Percentiles rank a stretch among this genome's conserved stretches.
Evolutionary conservation across 2,797 vertebrate genomes (phyloP).

Genomic region (Heterohyrax brucei): DNA sequence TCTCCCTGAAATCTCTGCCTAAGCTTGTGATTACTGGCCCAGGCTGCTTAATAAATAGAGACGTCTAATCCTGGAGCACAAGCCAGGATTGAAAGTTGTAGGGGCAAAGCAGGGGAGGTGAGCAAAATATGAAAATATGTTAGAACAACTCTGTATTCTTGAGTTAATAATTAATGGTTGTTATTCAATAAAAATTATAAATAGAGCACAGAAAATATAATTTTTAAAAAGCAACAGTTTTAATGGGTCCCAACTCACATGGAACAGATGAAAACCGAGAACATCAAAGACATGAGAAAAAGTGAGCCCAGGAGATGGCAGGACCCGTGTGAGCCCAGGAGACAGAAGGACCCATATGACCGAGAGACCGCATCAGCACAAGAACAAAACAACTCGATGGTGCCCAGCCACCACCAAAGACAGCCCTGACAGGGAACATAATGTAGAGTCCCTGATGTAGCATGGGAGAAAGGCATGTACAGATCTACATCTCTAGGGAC

Average conservation of each 20-base stretch:
- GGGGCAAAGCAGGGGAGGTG: not conserved
- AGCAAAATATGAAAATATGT: slow-evolving; percentile 25
- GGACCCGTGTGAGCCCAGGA: too few relatives aligned
- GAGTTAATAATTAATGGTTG: slow-evolving; percentile 41
- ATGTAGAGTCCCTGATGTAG: too few relatives aligned
- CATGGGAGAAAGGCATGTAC: too few relatives aligned
- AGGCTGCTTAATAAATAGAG: not conserved
- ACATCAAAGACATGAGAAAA: too few relatives aligned
- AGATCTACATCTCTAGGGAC: too few relatives aligned
- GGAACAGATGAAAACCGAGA: too few relatives aligned
- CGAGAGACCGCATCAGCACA: too few relatives aligned
- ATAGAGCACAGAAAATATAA: slow-evolving; percentile 31
- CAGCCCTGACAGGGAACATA: too few relatives aligned
- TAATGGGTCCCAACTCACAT: not conserved
- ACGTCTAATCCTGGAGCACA: slow-evolving; percentile 18
- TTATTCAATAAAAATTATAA: slow-evolving; percentile 67
- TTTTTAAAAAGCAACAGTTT: slow-evolving; percentile 29
- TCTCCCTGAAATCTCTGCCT: slow-evolving; percentile 15
- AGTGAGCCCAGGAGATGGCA: too few relatives aligned
- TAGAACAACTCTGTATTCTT: slow-evolving; percentile 26
- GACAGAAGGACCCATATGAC: too few relatives aligned
- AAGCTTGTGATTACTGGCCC: not conserved
- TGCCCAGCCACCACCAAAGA: too few relatives aligned
- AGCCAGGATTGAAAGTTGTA: slow-evolving; percentile 23
- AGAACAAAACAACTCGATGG: too few relatives aligned